These are phyloP conservation scores for Lophotriccus pileatus DNA, from an alignment of 2,797 vertebrate species.

Conservation along the genomic window DNA sequence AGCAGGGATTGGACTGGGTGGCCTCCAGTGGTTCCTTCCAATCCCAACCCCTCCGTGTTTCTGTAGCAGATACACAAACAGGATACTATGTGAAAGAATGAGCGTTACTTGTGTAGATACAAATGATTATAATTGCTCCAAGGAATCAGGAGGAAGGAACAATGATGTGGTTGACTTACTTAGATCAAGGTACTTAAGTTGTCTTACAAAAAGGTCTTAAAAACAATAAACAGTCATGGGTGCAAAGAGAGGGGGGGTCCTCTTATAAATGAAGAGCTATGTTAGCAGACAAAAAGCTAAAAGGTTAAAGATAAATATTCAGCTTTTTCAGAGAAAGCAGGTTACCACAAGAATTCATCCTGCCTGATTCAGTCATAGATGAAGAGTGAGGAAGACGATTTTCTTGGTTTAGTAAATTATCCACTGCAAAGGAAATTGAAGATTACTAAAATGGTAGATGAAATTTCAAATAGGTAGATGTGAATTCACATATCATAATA, in stretches of 20 bases:
- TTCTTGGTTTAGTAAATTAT: not conserved
- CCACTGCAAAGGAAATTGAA: not conserved
- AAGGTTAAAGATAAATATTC: not conserved
- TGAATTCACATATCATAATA: not conserved
- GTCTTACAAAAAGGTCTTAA: not conserved
- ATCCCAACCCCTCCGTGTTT: not conserved
- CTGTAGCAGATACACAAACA: not conserved
- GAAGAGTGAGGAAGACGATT: not conserved
- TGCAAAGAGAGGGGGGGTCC: accelerated
- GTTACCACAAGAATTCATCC: not conserved
- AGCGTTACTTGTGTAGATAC: not conserved
- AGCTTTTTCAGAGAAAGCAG: not conserved
- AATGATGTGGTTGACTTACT: not conserved
- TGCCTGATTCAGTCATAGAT: not conserved
- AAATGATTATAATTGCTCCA: not conserved
- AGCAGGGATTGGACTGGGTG: not conserved
- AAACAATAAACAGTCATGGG: not conserved
- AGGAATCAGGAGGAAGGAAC: not conserved
- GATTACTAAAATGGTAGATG: not conserved
- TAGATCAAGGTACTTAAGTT: not conserved
- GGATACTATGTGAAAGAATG: not conserved
- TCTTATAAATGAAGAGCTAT: not conserved
- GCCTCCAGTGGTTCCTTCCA: not conserved
- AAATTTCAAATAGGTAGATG: not conserved
- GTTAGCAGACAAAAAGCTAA: not conserved